These are phyloP conservation scores for Oncorhynchus kisutch DNA, from an alignment of 2,113 vertebrate species.

Conservation along the genomic window DNA sequence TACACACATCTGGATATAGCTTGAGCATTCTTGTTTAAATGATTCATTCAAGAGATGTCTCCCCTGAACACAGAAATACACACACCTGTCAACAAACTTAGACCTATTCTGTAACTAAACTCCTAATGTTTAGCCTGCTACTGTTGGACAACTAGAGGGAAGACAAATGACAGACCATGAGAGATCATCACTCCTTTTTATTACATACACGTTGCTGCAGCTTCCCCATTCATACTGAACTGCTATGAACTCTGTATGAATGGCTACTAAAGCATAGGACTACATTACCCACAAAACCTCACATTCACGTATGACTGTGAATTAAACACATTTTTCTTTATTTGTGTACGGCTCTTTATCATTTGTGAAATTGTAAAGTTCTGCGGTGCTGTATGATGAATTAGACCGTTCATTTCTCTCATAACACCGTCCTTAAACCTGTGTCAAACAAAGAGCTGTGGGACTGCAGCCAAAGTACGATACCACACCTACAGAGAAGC, in stretches of 20 bases:
- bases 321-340: background rate
- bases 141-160: too few species aligned
- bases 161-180: background rate
- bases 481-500: slow-evolving; percentile 1
- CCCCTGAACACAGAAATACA: too few species aligned
- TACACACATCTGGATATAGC: too few species aligned
- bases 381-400: background rate
- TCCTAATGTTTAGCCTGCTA: too few species aligned
- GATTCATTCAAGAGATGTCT: too few species aligned
- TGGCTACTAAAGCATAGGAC: background rate
- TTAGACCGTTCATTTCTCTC: background rate
- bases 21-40: too few species aligned
- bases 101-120: too few species aligned
- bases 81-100: too few species aligned
- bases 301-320: background rate
- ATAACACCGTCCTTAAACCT: background rate
- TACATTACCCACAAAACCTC: background rate
- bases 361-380: background rate
- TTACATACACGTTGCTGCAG: background rate
- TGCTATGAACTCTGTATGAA: background rate
- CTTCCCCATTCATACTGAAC: background rate
- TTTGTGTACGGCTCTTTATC: background rate
- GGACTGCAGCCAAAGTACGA: background rate
- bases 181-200: background rate
- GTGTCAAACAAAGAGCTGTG: background rate